These are phyloP conservation scores for Tragelaphus scriptus DNA, from an alignment of 2,113 vertebrate species.

Conservation along the genomic window DNA sequence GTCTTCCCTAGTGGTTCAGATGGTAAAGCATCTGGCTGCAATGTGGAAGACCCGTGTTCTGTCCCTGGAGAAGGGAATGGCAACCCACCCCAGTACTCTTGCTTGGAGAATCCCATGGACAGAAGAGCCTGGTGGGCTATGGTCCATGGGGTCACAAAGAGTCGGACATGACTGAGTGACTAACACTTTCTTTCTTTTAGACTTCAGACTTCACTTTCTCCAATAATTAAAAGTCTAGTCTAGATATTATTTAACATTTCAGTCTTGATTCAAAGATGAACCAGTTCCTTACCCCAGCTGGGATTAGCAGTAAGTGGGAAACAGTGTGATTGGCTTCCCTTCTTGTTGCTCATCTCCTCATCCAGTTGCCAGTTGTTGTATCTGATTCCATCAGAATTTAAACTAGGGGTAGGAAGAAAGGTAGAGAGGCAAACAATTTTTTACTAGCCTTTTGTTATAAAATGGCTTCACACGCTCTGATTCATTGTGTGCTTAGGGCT, in stretches of 20 bases:
- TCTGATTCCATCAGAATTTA: neutral
- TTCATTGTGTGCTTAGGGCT: neutral
- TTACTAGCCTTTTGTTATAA: neutral
- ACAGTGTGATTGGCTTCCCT: neutral
- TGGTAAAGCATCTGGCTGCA: fast-evolving
- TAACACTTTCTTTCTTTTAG: no score
- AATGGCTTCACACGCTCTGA: neutral
- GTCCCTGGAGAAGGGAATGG: neutral
- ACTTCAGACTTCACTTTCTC: neutral
- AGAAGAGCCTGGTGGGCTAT: neutral
- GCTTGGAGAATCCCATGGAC: neutral
- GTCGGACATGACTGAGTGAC: neutral
- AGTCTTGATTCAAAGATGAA: neutral
- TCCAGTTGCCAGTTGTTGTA: neutral
- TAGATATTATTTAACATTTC: neutral
- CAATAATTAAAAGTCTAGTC: neutral
- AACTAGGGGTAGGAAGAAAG: neutral
- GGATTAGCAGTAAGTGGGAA: neutral
- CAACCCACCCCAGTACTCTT: neutral
- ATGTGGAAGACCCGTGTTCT: fast-evolving
- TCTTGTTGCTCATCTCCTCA: neutral
- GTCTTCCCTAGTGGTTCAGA: neutral
- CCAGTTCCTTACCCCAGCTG: neutral
- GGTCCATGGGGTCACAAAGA: no score
- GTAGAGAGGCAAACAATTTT: neutral